Conservation (phyloP, 2,888 invertebrate species). For the Peribatodes rhomboidaria region DNA sequence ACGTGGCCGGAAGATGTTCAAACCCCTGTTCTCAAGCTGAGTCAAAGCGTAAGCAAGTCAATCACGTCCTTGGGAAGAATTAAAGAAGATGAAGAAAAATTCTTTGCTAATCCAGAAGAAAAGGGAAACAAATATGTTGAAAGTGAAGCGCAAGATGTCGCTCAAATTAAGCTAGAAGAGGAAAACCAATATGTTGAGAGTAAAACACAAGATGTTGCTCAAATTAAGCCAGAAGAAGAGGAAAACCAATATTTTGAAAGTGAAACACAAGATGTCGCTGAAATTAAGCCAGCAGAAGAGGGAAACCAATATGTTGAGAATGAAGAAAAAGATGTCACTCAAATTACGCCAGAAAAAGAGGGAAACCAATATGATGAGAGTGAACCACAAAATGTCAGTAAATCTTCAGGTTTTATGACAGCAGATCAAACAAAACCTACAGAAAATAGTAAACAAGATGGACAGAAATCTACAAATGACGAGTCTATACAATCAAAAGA, state of each 20-base stretch:
- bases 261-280: neutral
- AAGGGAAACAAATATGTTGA: neutral
- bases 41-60: constrained; percentile 68
- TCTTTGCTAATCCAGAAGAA: constrained; percentile 28
- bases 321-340: too few relatives aligned
- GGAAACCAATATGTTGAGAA: too few relatives aligned
- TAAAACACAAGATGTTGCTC: too few relatives aligned
- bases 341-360: constrained; percentile 22
- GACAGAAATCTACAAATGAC: neutral
- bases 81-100: constrained; percentile 65
- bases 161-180: too few relatives aligned
- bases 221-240: constrained; percentile 22
- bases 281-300: too few relatives aligned
- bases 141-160: too few relatives aligned
- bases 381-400: too few relatives aligned
- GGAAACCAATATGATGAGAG: neutral
- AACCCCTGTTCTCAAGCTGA: constrained; percentile 56
- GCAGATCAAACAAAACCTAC: neutral
- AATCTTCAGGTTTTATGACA: neutral
- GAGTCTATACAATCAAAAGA: constrained; percentile 19
- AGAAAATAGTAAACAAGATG: neutral
- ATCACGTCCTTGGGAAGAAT: constrained; percentile 72
- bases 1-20: constrained; percentile 67
- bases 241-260: neutral
- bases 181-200: too few relatives aligned